Evolutionary conservation across 2,113 vertebrate species (phyloP), one percentile per base, ranked within the genome.

Genomic region (Lontra canadensis): DNA sequence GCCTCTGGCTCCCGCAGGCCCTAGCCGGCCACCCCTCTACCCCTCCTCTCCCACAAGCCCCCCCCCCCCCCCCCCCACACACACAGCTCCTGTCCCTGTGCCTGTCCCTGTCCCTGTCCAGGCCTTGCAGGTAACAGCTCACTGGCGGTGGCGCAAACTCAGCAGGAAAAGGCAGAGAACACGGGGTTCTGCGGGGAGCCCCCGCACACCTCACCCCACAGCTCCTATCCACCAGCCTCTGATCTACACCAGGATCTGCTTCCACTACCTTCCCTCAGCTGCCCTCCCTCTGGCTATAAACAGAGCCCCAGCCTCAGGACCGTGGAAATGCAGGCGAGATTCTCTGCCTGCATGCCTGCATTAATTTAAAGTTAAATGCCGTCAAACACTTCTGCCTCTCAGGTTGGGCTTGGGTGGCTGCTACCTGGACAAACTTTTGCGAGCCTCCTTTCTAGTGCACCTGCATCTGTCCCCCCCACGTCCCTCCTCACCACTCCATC

Each of bases 71-170:
- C 82, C 52, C 92, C 94, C 78, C 82, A 96, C 31, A 88, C 7
- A 0, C 3, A 13, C 1, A 7, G 42, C 74, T 31, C 29, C 44
- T 6, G 29, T 29, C 76, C 47, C 31, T 20, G 26, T 9, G 15
- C 74, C 44, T 6, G 29, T 44, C 47, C 76, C 76, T 86, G n/a
- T 29, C 76, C 76, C 76, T 86, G n/a, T 29, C 3, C 0, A 78
- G 90, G 85, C 94, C 82, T 14, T 96, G 96, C 92, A 94, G 97
- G 93, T 96, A 96, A 94, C 4, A 92, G 63, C 82, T 78, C 5
- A 0, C 14, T 9, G 78, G 61, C 25, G 3, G 36, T 11, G 1
- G 39, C 7, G 34, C 73, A 93, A 96, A 89, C 87, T 81, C 1
- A 4, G 90, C 76, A 80, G 29, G 34, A 23, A 31, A 61, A 87